Conservation (phyloP, 2,113 vertebrate species). For the Blennius ocellaris region DNA sequence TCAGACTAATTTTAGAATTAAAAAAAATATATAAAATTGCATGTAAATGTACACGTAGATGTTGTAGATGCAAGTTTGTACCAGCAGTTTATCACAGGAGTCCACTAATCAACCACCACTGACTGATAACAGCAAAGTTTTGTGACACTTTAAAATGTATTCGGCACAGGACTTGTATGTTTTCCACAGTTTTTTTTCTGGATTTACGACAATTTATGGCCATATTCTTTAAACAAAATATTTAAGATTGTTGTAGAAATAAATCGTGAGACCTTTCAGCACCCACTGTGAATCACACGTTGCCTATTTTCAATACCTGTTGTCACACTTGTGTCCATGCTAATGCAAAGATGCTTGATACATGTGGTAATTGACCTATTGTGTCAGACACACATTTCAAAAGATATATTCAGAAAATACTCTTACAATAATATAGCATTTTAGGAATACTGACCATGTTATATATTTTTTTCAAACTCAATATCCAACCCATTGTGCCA, state of each 20-base stretch:
- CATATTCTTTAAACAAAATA: background rate
- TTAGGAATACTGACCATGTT: constrained; percentile 1
- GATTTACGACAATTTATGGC: background rate
- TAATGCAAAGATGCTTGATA: background rate
- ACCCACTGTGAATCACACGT: too few species aligned
- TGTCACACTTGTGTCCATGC: background rate
- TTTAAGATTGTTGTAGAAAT: background rate
- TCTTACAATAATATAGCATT: background rate
- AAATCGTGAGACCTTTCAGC: background rate
- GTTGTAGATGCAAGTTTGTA: background rate
- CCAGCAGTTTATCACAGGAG: background rate
- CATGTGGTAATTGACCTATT: background rate
- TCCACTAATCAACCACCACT: too few species aligned
- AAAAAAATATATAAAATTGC: constrained; percentile 21
- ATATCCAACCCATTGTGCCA: constrained; percentile 27
- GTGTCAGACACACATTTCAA: background rate
- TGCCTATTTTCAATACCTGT: constrained; percentile 33
- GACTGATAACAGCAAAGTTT: background rate
- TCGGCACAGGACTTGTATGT: background rate
- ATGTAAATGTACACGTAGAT: constrained; percentile 1
- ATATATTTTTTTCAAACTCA: background rate
- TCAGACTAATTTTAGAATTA: constrained; percentile 45
- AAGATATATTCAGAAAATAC: background rate
- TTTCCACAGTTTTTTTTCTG: too few species aligned
- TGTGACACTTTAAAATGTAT: background rate